Base-by-base conservation (phyloP, 2,113 vertebrate genomes). In the Rutilus rutilus region DNA sequence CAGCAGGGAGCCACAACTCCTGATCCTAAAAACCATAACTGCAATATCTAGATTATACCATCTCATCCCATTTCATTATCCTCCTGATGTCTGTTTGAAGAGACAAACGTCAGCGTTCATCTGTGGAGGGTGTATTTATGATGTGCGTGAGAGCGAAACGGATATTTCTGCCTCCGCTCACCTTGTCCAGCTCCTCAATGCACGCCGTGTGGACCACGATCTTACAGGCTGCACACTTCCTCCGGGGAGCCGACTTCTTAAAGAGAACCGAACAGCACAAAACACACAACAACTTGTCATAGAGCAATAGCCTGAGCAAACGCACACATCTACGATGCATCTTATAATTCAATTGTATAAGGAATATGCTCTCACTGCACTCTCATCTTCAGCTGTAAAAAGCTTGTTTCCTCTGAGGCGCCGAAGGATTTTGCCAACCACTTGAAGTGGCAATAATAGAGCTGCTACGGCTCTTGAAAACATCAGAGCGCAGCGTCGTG, bases 131-230 rank as follows among this genome's bases (percentile, higher is more conserved):
- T 5, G n/a, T 33, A 65, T 4, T 71, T 25, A 69, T 30, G 62
- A 57, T 15, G 50, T 73, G 17, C 54, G 75, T 83, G 83, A 82
- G 78, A 45, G 50, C 12, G 57, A 73, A 12, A 57, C 17, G 19
- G 42, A 64, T 78, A 81, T 71, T 84, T 67, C 64, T 54, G 76
- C 14, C 75, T 62, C 80, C 9, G 36, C 71, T 60, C 92, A 99
- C 98, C 97, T 98, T 98, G 87, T 99, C 98, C 77, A 99, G 87
- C 88, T 98, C 96, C 79, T 99, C 97, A 83, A 99, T 97, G 91
- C 98, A 99, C 0, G 96, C 95, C 0, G 95, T 95, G 91, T 99
- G 98, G 62, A 99, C 97, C 7, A 99, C 97, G 1, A 99, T 99
- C 91, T 99, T 99, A 91, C 98, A 99, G 47, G 96, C 98, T 0